Evolutionary conservation across 2,113 vertebrate genomes (phyloP).

Genomic region (cattle (Bos taurus)): ARS-UCD2.0 NC_037333.1:54420001-54420500

Average conservation of each 20-base stretch:
- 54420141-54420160: too few species aligned
- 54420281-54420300: neutral
- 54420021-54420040: too few species aligned
- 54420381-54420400: neutral
- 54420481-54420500: neutral
- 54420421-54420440: neutral
- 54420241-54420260: neutral
- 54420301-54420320: neutral
- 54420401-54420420: neutral
- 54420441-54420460: neutral
- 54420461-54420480: neutral
- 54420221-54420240: neutral
- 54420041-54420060: too few species aligned
- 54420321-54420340: neutral
- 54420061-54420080: too few species aligned
- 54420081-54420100: too few species aligned
- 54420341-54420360: neutral
- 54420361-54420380: neutral
- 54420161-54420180: too few species aligned
- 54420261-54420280: neutral
- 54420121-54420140: too few species aligned
- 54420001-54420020: too few species aligned
- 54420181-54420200: neutral
- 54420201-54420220: neutral
- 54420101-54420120: accelerated